Conservation (phyloP, 1,140 invertebrate species). For the Trichonephila clavipes region DNA sequence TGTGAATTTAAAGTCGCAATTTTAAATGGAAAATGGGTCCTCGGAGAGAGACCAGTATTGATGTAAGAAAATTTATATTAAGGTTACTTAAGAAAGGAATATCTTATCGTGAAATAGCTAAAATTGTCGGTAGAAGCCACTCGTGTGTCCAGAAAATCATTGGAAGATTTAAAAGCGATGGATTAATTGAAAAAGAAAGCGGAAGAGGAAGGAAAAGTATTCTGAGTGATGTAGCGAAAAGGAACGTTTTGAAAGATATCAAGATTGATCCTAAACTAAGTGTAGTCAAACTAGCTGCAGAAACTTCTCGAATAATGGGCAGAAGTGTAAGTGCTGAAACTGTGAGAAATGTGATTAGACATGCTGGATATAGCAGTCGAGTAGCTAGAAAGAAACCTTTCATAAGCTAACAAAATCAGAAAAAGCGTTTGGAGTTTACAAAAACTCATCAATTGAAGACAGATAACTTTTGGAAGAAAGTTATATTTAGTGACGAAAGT, state of each 20-base stretch:
- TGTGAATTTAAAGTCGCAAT: slow-evolving; percentile 49
- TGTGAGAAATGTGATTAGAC: neutral
- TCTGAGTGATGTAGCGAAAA: no score
- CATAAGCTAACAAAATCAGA: slow-evolving; percentile 8
- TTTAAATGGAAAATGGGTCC: slow-evolving; percentile 30
- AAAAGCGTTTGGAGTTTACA: slow-evolving; percentile 29
- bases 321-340: slow-evolving; percentile 34
- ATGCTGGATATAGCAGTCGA: neutral
- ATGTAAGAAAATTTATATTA: no score
- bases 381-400: slow-evolving; percentile 39
- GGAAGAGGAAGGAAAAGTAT: slow-evolving; percentile 43
- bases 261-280: no score
- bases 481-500: no score
- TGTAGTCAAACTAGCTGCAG: slow-evolving; percentile 5
- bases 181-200: slow-evolving; percentile 46
- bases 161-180: slow-evolving; percentile 45
- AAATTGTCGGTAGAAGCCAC: slow-evolving; percentile 50
- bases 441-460: slow-evolving; percentile 28
- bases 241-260: no score
- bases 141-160: slow-evolving; percentile 26
- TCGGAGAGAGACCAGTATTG: slow-evolving; percentile 33
- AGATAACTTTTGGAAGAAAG: no score
- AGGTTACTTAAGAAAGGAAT: no score
- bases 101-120: slow-evolving; percentile 52
- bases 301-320: neutral